Evolutionary conservation across 2,888 invertebrate species (phyloP).

Genomic region (Callyntrura guangdongensis): DNA sequence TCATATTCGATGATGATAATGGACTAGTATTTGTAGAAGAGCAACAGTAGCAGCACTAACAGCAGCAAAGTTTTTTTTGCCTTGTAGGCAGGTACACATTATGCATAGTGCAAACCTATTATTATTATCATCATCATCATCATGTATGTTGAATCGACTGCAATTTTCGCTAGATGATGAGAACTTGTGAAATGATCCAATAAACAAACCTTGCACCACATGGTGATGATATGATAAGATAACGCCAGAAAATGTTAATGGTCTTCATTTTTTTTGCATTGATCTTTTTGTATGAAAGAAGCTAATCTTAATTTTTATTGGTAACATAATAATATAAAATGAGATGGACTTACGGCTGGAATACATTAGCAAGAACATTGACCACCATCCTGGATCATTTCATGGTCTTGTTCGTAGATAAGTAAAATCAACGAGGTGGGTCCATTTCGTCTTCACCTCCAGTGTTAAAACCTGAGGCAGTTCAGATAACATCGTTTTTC

Average conservation of each 20-base stretch:
- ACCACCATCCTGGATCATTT: slow-evolving; percentile 49
- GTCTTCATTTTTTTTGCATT: slow-evolving; percentile 46
- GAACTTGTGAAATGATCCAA: slow-evolving; percentile 37
- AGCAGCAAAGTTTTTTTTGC: slow-evolving; percentile 23
- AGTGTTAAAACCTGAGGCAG: slow-evolving; percentile 25
- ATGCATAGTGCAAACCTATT: slow-evolving; percentile 24
- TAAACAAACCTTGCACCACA: slow-evolving; percentile 46
- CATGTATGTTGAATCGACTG: slow-evolving; percentile 22
- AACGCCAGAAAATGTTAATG: slow-evolving; percentile 25
- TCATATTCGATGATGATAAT: slow-evolving; percentile 42
- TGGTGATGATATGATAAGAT: slow-evolving; percentile 32
- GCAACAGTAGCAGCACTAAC: slow-evolving; percentile 6
- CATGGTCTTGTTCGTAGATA: slow-evolving; percentile 54
- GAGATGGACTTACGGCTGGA: slow-evolving; percentile 8
- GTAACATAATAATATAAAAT: slow-evolving; percentile 53
- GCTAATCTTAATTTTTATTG: slow-evolving; percentile 77
- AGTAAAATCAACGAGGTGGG: slow-evolving; percentile 62
- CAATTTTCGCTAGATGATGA: slow-evolving; percentile 23
- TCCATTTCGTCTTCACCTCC: slow-evolving; percentile 51
- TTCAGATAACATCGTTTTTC: slow-evolving; percentile 17
- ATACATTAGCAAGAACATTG: slow-evolving; percentile 59
- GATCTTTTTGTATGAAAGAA: slow-evolving; percentile 28
- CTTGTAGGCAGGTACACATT: slow-evolving; percentile 24
- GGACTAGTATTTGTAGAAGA: slow-evolving; percentile 25
- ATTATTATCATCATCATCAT: slow-evolving; percentile 38